Base-by-base conservation (phyloP, 1,140 invertebrate genomes). In the Eueides isabella region DNA sequence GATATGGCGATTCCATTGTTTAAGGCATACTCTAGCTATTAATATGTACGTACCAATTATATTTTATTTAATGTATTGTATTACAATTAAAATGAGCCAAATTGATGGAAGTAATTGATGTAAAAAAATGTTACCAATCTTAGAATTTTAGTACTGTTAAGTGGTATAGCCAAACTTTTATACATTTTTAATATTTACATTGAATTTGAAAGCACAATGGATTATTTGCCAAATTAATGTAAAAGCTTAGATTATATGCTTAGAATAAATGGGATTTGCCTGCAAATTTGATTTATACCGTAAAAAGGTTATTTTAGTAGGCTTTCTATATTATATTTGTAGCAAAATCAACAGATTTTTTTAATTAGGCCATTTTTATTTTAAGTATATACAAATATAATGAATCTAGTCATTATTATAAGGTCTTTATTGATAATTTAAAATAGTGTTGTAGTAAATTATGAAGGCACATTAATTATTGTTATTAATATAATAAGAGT, bases 121-220 rank as follows among this genome's bases (percentile, higher is more conserved):
- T 55, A 26, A 23, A 23, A 55, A 23, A 23, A 23, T 55, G 11
- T 55, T 23, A 23, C 48, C 26, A 23, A 55, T 55, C 12, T 9
- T 55, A 55, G 23, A 55, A 11, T 26, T 26, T 5, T 12, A 55
- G 9, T 55, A 55, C 2, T 7, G 11, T 23, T 33, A 33, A 5
- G 4, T 33, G 2, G 9, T 19, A 19, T 66, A 14, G 64, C 64
- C 64, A 66, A 66, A 66, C 12, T 38, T 66, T 38, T 66, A 38
- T 66, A 66, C 64, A 66, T 66, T 66, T 66, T 41, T 66, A 66
- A 63, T 30, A 63, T 63, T 29, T 16, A 63, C 16, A 30, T 31
- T 16, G 30, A 62, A 65, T 38, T 19, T 48, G 6, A 48, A 55
- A 55, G 19, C 19, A 55, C 11, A 23, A 55, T 23, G 26, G 23